Conservation (phyloP, 2,888 invertebrate species). For the Ditula angustiorana region DNA sequence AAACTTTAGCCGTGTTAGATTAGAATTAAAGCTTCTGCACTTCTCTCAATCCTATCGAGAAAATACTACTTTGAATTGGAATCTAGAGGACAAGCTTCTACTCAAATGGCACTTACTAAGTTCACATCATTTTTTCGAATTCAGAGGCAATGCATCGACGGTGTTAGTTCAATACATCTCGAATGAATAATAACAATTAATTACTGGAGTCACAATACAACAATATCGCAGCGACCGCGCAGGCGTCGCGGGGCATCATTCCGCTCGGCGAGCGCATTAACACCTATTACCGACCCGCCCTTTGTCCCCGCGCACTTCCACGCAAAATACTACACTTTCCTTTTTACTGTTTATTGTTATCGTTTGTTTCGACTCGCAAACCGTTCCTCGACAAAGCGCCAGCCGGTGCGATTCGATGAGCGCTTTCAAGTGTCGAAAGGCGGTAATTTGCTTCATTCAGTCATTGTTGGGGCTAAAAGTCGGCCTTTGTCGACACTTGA, state of each 20-base stretch:
- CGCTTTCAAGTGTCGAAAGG: conserved; percentile 82
- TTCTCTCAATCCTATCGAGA: not conserved
- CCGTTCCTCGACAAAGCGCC: conserved; percentile 75
- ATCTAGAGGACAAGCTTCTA: not conserved
- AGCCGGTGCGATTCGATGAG: conserved; percentile 73
- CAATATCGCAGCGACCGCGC: conserved; percentile 45
- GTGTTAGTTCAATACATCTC: conserved; percentile 7
- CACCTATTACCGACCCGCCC: conserved; percentile 74
- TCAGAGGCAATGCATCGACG: not conserved
- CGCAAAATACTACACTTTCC: conserved; percentile 82
- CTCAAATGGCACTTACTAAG: not conserved
- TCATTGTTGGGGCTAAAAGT: conserved; percentile 83
- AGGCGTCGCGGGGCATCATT: conserved; percentile 55
- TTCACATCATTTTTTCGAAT: not conserved
- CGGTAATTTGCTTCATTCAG: conserved; percentile 83
- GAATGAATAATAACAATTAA: conserved; percentile 27
- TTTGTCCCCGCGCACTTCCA: conserved; percentile 71
- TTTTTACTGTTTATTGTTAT: conserved; percentile 84
- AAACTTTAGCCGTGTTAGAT: no score
- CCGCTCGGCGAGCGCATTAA: conserved; percentile 78
- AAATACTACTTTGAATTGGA: not conserved
- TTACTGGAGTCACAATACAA: conserved; percentile 16
- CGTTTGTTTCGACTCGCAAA: conserved; percentile 83
- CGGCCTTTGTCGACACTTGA: conserved; percentile 81
- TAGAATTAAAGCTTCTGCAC: not conserved